phyloP scores from a whole-genome alignment of 2,797 vertebrate species.

The Labroides dimidiatus region DNA sequence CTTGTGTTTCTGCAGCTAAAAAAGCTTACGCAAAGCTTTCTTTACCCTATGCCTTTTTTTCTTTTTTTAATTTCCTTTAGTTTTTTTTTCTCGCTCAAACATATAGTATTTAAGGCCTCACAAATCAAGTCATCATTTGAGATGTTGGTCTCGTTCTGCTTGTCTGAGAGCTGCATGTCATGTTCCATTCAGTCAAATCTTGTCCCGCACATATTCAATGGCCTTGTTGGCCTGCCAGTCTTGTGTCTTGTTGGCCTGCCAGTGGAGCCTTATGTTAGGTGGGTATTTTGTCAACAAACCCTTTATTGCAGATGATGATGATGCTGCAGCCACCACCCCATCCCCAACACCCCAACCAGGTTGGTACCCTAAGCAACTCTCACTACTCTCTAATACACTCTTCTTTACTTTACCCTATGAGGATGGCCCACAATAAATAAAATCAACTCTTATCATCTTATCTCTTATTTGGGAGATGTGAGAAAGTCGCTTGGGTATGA shows the following conservation, averaged over 20 bases:
- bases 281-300: slow-evolving; percentile 82
- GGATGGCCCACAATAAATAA: slow-evolving; percentile 16
- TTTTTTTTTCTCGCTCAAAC: slow-evolving; percentile 5
- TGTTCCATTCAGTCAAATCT: slow-evolving; percentile 10
- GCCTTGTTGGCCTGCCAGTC: slow-evolving; percentile 38
- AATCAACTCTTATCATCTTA: neutral
- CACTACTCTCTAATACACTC: slow-evolving; percentile 29
- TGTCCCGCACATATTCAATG: slow-evolving; percentile 57
- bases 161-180: slow-evolving; percentile 58
- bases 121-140: neutral
- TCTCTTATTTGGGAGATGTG: neutral
- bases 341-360: slow-evolving; percentile 82
- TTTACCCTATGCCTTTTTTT: slow-evolving; percentile 4
- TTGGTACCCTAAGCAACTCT: slow-evolving; percentile 76
- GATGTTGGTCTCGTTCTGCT: slow-evolving; percentile 18
- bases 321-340: slow-evolving; percentile 69
- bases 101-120: slow-evolving; percentile 18
- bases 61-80: no score
- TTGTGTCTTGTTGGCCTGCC: slow-evolving; percentile 69
- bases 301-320: slow-evolving; percentile 87
- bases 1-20: slow-evolving; percentile 43
- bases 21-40: slow-evolving; percentile 41
- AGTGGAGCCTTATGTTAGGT: slow-evolving; percentile 75
- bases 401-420: slow-evolving; percentile 10
- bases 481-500: neutral